A percentile compares a stretch with the other conserved stretches of the same genome.
These are phyloP conservation scores for Lepidurus packardi DNA, from an alignment of 1,140 invertebrate species.

Conservation along the genomic window DNA sequence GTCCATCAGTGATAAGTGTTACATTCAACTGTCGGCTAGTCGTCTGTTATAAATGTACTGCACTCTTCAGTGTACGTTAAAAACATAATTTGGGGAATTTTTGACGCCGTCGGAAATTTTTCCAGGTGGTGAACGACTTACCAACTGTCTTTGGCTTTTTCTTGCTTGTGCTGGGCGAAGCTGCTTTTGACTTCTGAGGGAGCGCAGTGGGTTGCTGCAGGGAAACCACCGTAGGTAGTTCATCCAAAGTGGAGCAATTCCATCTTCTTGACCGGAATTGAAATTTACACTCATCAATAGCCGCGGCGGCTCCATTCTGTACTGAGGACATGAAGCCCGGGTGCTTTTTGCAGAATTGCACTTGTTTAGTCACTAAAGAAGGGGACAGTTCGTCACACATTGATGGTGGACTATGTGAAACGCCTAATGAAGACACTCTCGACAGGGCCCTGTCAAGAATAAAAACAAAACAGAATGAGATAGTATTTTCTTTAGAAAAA, in stretches of 20 bases:
- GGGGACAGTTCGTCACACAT: slow-evolving; percentile 37
- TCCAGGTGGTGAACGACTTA: background rate
- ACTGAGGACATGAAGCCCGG: slow-evolving; percentile 42
- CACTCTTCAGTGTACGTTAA: background rate
- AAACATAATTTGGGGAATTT: no score
- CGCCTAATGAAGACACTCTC: slow-evolving; percentile 6
- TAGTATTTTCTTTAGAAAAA: background rate
- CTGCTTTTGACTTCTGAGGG: slow-evolving; percentile 20
- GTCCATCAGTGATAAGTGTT: no score
- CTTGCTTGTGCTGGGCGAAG: background rate
- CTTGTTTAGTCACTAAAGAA: slow-evolving; percentile 38
- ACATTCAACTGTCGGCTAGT: no score
- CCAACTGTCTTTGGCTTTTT: slow-evolving; percentile 26
- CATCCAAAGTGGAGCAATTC: slow-evolving; percentile 49
- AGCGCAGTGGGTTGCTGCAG: slow-evolving; percentile 24
- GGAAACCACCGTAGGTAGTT: slow-evolving; percentile 33
- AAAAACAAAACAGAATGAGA: background rate
- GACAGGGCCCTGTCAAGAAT: background rate
- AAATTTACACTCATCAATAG: slow-evolving; percentile 52
- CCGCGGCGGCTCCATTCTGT: slow-evolving; percentile 45
- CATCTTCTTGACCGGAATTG: slow-evolving; percentile 51
- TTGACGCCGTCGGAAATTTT: no score
- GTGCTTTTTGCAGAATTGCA: slow-evolving; percentile 41
- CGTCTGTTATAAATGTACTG: background rate
- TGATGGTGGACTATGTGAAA: slow-evolving; percentile 18